These are phyloP conservation scores for Clusia tigrina DNA, from an alignment of 2,888 invertebrate species.

Conservation along the genomic window DNA sequence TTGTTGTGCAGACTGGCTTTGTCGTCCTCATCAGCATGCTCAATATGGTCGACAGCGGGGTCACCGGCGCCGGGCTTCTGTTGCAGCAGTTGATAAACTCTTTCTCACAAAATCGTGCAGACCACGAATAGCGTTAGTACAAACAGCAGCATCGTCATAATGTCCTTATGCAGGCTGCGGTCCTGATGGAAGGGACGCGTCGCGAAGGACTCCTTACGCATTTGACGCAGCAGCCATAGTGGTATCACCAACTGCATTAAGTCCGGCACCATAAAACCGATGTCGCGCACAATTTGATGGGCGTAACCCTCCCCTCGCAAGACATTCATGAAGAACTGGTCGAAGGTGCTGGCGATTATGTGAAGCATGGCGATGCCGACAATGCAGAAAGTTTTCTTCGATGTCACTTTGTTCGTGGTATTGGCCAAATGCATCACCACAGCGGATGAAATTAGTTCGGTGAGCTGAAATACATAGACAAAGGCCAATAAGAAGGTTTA, in stretches of 20 bases:
- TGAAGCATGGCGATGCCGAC: constrained; percentile 71
- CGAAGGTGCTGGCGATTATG: constrained; percentile 71
- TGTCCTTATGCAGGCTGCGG: constrained; percentile 61
- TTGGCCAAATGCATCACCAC: constrained; percentile 69
- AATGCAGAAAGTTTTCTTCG: constrained; percentile 69
- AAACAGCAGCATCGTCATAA: constrained; percentile 61
- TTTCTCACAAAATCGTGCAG: constrained; percentile 63
- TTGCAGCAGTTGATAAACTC: constrained; percentile 30
- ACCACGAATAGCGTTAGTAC: constrained; percentile 61
- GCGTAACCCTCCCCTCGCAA: constrained; percentile 71
- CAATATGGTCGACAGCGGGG: too few relatives aligned
- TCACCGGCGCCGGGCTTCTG: too few relatives aligned
- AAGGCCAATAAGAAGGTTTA: neutral
- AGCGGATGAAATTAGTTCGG: constrained; percentile 71
- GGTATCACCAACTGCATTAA: constrained; percentile 71
- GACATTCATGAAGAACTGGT: constrained; percentile 73
- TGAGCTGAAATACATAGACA: constrained; percentile 61
- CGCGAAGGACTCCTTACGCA: constrained; percentile 58
- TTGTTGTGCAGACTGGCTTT: too few relatives aligned
- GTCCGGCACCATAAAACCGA: constrained; percentile 75
- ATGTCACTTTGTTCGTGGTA: constrained; percentile 66
- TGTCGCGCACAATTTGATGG: constrained; percentile 74
- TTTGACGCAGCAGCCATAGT: constrained; percentile 65
- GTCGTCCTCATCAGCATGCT: too few relatives aligned
- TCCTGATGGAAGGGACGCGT: constrained; percentile 62